A percentile compares a stretch with the other conserved stretches of the same genome.
phyloP scores from a whole-genome alignment of 2,888 invertebrate genomes.

The Acleris cristana region DNA sequence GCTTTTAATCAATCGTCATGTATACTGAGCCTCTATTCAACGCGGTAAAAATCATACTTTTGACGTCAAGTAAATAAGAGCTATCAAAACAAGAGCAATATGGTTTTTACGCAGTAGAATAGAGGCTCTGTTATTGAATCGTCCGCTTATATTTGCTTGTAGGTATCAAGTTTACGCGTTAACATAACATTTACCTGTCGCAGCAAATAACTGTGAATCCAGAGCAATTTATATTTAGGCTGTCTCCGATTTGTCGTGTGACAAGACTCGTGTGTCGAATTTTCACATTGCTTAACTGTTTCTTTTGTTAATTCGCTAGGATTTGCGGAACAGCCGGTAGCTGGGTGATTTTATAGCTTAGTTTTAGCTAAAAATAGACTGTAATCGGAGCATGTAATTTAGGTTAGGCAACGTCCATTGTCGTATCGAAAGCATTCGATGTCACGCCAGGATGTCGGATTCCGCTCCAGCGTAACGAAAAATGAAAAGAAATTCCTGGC shows the following conservation, averaged over 20 bases:
- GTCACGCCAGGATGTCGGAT: conserved; percentile 16
- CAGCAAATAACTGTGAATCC: conserved; percentile 22
- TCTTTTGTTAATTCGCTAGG: background rate
- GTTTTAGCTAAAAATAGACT: conserved; percentile 18
- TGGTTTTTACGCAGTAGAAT: too few relatives aligned
- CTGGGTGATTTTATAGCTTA: conserved; percentile 4
- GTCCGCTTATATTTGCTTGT: background rate
- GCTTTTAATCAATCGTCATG: too few relatives aligned
- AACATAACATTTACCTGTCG: conserved; percentile 18
- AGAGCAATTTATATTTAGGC: conserved; percentile 32
- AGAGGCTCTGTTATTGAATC: background rate
- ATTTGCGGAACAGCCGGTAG: conserved; percentile 2
- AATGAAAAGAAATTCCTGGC: conserved; percentile 43
- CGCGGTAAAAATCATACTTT: too few relatives aligned
- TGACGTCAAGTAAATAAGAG: too few relatives aligned
- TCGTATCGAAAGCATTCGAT: conserved; percentile 24
- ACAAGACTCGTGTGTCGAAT: conserved; percentile 2
- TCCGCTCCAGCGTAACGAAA: conserved; percentile 20
- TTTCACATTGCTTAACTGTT: background rate
- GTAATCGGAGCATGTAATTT: conserved; percentile 28
- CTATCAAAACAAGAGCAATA: too few relatives aligned
- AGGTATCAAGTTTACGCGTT: conserved; percentile 1
- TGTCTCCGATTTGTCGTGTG: conserved; percentile 7
- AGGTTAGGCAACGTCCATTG: conserved; percentile 29
- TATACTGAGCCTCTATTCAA: too few relatives aligned